A percentile compares a stretch with the other conserved stretches of the same genome.
Conservation (phyloP, 2,888 invertebrate genomes). For the Oscheius myriophilus region DNA sequence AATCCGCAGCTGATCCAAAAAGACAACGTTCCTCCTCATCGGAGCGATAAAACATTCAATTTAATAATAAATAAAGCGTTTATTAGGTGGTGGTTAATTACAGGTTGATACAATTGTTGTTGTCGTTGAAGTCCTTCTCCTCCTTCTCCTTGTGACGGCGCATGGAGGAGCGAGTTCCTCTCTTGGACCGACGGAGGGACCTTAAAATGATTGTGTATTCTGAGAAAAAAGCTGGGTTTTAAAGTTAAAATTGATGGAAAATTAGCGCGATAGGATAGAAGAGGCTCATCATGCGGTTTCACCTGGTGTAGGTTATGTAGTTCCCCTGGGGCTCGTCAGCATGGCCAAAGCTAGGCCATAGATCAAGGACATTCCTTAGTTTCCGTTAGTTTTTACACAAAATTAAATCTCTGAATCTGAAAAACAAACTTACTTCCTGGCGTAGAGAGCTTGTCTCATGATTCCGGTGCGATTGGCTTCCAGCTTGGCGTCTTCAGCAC, state of each 20-base stretch:
- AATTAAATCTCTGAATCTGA: not conserved
- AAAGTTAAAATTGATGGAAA: not conserved
- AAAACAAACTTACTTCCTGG: slow-evolving; percentile 45
- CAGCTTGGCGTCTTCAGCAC: slow-evolving; percentile 72
- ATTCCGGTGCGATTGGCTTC: slow-evolving; percentile 71
- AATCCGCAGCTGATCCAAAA: not conserved
- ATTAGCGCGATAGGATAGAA: slow-evolving; percentile 11
- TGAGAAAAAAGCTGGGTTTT: not conserved
- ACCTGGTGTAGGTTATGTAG: slow-evolving; percentile 29
- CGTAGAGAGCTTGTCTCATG: slow-evolving; percentile 53
- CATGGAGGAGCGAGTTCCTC: slow-evolving; percentile 45
- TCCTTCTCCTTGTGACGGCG: slow-evolving; percentile 31
- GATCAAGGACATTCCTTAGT: slow-evolving; percentile 19
- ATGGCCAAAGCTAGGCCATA: slow-evolving; percentile 15
- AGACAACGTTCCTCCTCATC: slow-evolving; percentile 13
- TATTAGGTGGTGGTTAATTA: slow-evolving; percentile 11
- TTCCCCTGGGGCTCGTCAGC: slow-evolving; percentile 10
- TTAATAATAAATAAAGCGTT: slow-evolving; percentile 16
- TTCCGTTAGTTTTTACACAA: slow-evolving; percentile 11
- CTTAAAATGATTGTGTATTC: slow-evolving; percentile 31
- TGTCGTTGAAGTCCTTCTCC: slow-evolving; percentile 21
- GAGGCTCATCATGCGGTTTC: not conserved
- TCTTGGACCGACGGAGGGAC: slow-evolving; percentile 49
- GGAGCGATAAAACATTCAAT: slow-evolving; percentile 1
- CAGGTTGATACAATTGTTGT: slow-evolving; percentile 23